Base-by-base conservation (phyloP, 2,797 vertebrate species). In the Pempheris klunzingeri region DNA sequence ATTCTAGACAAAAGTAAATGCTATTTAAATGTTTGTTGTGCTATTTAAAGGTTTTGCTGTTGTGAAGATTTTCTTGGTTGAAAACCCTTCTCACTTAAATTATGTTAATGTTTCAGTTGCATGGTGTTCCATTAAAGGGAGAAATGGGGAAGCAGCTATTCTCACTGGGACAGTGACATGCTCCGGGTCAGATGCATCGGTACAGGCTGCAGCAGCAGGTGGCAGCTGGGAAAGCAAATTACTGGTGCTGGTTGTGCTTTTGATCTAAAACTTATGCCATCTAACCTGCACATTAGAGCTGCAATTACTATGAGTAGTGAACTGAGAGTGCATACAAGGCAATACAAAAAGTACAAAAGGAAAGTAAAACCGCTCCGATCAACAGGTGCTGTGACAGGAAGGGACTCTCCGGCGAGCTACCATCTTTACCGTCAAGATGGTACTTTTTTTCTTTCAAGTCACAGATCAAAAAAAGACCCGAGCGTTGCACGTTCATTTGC, bases 171-270 rank as follows among this genome's bases (percentile, higher is more conserved):
- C n/a, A n/a, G n/a, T n/a, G n/a, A n/a, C n/a, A n/a, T n/a, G n/a
- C n/a, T n/a, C n/a, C n/a, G n/a, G n/a, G n/a, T n/a, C n/a, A n/a
- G n/a, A 67, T 54, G 55, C 49, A 46, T 52, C 5, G 41, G 43
- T 7, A 44, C 59, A 61, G 63, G 32, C 71, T 75, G 20, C 64
- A 71, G 80, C 63, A 53, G 64, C 77, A 83, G 75, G 65, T 74
- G 81, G 55, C 73, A 81, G 58, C 54, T 75, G 59, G 44, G 11
- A 9, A 15, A 26, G 7, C 26, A 38, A 66, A 14, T 73, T 46
- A 47, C 64, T 26, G 59, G 36, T 55, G 26, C 10, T 4, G 5
- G 12, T n/a, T 36, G 62, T 20, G 55, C 18, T 62, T n/a, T 68
- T 57, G 65, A 75, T 69, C 71, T 59, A 81, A 24, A 49, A n/a